Conservation (phyloP, 2,888 invertebrate genomes). For the Hydriomena furcata region DNA sequence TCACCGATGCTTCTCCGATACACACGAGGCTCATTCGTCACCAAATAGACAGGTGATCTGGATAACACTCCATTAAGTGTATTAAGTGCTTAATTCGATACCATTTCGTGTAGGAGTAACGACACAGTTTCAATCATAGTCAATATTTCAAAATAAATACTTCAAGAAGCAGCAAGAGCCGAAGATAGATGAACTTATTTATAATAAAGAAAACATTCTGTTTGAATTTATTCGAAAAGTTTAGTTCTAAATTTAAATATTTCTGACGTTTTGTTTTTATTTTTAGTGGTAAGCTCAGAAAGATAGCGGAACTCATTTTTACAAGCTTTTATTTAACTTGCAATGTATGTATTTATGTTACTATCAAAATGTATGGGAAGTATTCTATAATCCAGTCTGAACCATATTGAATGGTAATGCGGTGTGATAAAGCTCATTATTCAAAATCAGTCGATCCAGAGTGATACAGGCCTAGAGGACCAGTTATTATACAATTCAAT, state of each 20-base stretch:
- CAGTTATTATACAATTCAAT: conserved; percentile 66
- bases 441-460: neutral
- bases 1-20: conserved; percentile 71
- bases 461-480: conserved; percentile 46
- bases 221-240: too few species aligned
- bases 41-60: conserved; percentile 69
- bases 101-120: conserved; percentile 48
- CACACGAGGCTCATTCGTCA: conserved; percentile 72
- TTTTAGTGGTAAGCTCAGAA: too few species aligned
- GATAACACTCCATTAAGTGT: conserved; percentile 21
- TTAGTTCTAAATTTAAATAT: too few species aligned
- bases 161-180: too few species aligned
- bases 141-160: too few species aligned
- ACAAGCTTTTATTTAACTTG: too few species aligned
- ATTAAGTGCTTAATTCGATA: conserved; percentile 72
- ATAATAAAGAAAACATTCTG: too few species aligned
- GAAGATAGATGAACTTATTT: too few species aligned
- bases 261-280: too few species aligned
- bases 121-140: conserved; percentile 2
- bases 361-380: too few species aligned
- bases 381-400: neutral
- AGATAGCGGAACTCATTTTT: too few species aligned
- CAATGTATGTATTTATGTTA: too few species aligned
- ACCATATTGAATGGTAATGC: neutral
- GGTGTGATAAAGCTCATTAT: neutral